A percentile compares a stretch with the other conserved stretches of the same genome.
phyloP scores from a whole-genome alignment of 2,797 vertebrate genomes.

The Liparis tanakae region DNA sequence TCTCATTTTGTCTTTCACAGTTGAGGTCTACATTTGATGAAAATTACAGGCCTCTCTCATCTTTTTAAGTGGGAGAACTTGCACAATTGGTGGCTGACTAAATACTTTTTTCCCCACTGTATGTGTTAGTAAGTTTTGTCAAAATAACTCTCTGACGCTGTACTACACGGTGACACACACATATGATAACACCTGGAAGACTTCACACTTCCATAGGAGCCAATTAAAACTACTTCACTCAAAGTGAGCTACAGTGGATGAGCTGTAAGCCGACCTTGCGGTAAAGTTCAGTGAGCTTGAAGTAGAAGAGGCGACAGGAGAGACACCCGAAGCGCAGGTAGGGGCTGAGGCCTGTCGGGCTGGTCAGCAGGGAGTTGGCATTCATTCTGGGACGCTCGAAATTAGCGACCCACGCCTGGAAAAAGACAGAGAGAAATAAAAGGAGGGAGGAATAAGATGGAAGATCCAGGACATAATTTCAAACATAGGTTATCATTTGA shows the following conservation, averaged over 20 bases:
- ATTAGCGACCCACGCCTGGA: slow-evolving; percentile 85
- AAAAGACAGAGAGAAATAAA: not conserved
- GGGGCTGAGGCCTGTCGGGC: slow-evolving; percentile 84
- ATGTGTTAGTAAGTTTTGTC: no score
- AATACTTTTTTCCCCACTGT: no score
- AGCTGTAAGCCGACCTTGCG: slow-evolving; percentile 70
- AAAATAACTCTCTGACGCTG: no score
- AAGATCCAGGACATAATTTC: not conserved
- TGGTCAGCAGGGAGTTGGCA: slow-evolving; percentile 84
- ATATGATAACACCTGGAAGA: no score
- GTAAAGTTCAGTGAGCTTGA: slow-evolving; percentile 86
- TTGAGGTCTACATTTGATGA: no score
- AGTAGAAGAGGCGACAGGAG: slow-evolving; percentile 86
- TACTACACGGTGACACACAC: no score
- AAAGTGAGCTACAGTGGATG: not conserved
- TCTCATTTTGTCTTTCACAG: no score
- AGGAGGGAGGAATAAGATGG: not conserved
- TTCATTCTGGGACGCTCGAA: slow-evolving; percentile 87
- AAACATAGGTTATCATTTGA: not conserved
- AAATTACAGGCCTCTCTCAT: no score
- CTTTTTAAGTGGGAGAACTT: no score
- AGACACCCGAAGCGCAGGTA: slow-evolving; percentile 87
- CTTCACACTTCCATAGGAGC: not conserved
- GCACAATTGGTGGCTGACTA: no score
- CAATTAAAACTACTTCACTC: not conserved